Evolutionary conservation across 2,888 invertebrate genomes (phyloP).

Genomic region (Scaptomyza polygonia): DNA sequence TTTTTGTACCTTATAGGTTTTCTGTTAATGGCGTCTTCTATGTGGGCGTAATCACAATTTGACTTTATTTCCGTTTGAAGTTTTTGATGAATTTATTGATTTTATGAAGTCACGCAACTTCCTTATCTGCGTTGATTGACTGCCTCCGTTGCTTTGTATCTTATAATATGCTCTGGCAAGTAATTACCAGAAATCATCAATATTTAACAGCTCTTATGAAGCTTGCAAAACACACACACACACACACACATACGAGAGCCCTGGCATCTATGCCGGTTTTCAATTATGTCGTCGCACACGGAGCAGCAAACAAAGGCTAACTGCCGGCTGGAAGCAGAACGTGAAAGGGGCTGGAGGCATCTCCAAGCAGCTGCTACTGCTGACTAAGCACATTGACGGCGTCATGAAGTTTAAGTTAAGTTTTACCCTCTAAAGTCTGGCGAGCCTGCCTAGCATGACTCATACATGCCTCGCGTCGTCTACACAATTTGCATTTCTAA

Average conservation of each 20-base stretch:
- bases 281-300: slow-evolving; percentile 59
- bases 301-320: slow-evolving; percentile 22
- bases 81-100: slow-evolving; percentile 78
- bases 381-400: slow-evolving; percentile 65
- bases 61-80: slow-evolving; percentile 75
- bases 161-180: slow-evolving; percentile 36
- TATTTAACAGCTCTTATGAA: slow-evolving; percentile 57
- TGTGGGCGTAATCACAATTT: slow-evolving; percentile 73
- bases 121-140: slow-evolving; percentile 31
- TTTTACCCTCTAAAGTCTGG: slow-evolving; percentile 52
- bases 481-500: slow-evolving; percentile 60
- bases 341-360: no score
- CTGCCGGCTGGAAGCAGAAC: no score
- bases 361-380: slow-evolving; percentile 49
- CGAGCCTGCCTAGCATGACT: slow-evolving; percentile 47
- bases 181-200: slow-evolving; percentile 64
- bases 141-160: slow-evolving; percentile 3
- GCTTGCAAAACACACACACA: slow-evolving; percentile 18
- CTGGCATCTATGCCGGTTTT: slow-evolving; percentile 43
- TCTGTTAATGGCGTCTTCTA: slow-evolving; percentile 56
- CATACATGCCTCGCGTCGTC: slow-evolving; percentile 34
- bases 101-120: slow-evolving; percentile 78
- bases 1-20: slow-evolving; percentile 12
- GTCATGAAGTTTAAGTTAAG: slow-evolving; percentile 67
- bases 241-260: not conserved